Conservation (phyloP, 2,888 invertebrate species). For the Aelia acuminata region DNA sequence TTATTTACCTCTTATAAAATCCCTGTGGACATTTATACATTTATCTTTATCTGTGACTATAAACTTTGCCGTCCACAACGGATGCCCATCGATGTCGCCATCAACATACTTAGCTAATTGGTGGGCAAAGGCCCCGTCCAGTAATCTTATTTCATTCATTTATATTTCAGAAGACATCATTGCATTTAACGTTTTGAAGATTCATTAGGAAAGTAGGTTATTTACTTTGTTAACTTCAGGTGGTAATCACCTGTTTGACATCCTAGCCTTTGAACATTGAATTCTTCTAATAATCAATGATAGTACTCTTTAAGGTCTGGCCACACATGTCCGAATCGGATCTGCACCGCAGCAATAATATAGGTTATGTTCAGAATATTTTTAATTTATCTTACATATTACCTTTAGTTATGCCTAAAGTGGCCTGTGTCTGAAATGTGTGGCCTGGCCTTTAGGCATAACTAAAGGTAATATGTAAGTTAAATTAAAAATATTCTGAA, state of each 20-base stretch:
- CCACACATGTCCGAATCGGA: too few species aligned
- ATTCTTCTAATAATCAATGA: neutral
- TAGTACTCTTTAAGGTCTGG: too few species aligned
- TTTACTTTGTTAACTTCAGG: neutral
- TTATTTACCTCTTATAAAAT: slow-evolving; percentile 81
- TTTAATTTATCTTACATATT: too few species aligned
- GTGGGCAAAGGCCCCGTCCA: slow-evolving; percentile 85
- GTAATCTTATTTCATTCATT: slow-evolving; percentile 67
- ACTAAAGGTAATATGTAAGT: too few species aligned
- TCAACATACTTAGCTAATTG: slow-evolving; percentile 84
- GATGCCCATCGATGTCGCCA: slow-evolving; percentile 86
- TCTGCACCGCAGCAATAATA: too few species aligned
- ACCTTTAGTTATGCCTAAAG: too few species aligned
- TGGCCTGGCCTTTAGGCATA: too few species aligned
- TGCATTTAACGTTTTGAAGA: neutral
- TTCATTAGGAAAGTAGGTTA: neutral
- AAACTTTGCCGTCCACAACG: slow-evolving; percentile 90
- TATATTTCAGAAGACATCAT: neutral
- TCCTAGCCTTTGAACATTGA: neutral
- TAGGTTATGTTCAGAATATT: too few species aligned
- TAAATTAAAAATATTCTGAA: too few species aligned
- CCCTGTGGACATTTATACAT: slow-evolving; percentile 84
- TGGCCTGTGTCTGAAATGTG: too few species aligned
- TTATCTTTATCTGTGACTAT: slow-evolving; percentile 84
- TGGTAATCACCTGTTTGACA: neutral